Base-by-base conservation (phyloP, 2,113 vertebrate genomes). In the Catharus bicknelli region DNA sequence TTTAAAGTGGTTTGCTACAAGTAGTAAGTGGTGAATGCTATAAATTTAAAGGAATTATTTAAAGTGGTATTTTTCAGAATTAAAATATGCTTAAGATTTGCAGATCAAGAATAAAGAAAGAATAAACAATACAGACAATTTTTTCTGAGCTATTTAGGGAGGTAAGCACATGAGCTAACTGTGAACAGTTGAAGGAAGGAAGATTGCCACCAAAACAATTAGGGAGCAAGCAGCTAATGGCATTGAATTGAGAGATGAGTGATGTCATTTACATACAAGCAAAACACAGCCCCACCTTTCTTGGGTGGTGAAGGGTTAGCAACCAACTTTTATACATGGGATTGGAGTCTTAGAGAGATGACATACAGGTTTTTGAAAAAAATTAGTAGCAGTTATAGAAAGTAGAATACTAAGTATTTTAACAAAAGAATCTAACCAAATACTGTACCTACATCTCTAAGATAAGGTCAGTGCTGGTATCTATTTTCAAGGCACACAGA, bases 261-360 rank as follows among this genome's bases (percentile, higher is more conserved):
- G 20, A 40, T 36, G 8, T 34, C 13, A 20, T 5, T 23, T 15
- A 53, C 4, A 58, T 16, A 5, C 10, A 82, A 67, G 11, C 16
- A 63, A 72, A 94, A 58, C 29, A n/a, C 9, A 86, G 4, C 2
- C 14, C 2, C 40, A 15, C 3, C 3, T 57, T 88, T 79, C 13
- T 20, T 30, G 6, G 18, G 16, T n/a, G 8, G 2, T 54, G 32
- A 17, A 47, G 22, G 2, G 7, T 48, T 53, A 55, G 38, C 29
- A 83, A 50, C 5, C 17, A 5, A 23, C 20, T 58, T 21, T 27
- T 40, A 27, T 5, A 22, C 0, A 1, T 2, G n/a, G 4, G 9
- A 8, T 7, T 67, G 9, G 36, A 80, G 27, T 54, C n/a, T 58
- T 53, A 34, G 20, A 48, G 13, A 32, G 6, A 42, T 23, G 18